Evolutionary conservation across 2,888 invertebrate species (phyloP).

Genomic region (Ophion obscuratus): DNA sequence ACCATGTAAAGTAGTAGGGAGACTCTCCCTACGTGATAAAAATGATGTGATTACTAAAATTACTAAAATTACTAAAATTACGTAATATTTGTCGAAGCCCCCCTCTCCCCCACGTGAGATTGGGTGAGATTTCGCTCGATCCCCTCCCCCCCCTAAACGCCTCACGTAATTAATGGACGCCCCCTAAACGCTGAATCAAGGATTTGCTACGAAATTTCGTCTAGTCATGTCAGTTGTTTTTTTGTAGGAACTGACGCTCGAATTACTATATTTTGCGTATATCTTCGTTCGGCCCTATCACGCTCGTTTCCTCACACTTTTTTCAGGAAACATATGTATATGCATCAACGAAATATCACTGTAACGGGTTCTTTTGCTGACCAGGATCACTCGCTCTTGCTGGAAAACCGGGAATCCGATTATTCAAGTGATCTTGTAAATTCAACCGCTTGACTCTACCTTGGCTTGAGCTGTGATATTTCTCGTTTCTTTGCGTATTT

Average conservation of each 20-base stretch:
- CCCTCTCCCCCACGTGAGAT: no score
- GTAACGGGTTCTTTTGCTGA: background rate
- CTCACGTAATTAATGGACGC: no score
- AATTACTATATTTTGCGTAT: background rate
- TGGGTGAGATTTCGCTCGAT: no score
- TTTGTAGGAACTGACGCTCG: background rate
- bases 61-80: no score
- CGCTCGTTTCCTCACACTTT: conserved; percentile 13
- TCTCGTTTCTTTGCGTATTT: conserved; percentile 41
- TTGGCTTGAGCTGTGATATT: conserved; percentile 63
- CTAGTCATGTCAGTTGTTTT: conserved; percentile 34
- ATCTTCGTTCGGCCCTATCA: conserved; percentile 15
- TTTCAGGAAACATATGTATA: conserved; percentile 16
- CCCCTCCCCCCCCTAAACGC: no score
- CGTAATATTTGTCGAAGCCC: no score
- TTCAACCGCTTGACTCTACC: conserved; percentile 8
- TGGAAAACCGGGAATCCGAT: background rate
- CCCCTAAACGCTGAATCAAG: background rate
- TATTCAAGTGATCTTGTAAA: conserved; percentile 1
- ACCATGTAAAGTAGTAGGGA: no score
- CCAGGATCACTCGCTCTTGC: conserved; percentile 1
- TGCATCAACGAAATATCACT: conserved; percentile 28
- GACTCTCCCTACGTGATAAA: no score
- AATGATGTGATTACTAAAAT: no score
- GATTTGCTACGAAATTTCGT: conserved; percentile 28